phyloP scores from a whole-genome alignment of 2,797 vertebrate species.

The Etheostoma perlongum region DNA sequence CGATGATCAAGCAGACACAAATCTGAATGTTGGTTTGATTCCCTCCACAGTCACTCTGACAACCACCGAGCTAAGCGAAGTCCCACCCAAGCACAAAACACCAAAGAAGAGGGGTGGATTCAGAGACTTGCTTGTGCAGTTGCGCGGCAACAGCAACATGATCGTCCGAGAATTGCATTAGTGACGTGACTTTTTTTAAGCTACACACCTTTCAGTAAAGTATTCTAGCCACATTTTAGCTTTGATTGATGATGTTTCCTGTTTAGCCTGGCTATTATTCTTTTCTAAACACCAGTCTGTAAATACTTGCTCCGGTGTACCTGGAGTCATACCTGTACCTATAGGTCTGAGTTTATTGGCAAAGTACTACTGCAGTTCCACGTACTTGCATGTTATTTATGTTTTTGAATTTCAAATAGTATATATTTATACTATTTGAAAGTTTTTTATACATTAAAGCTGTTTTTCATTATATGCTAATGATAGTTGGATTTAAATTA shows the following conservation, averaged over 20 bases:
- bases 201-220: too few relatives aligned
- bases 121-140: slow-evolving; percentile 63
- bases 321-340: not conserved
- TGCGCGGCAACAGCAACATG: slow-evolving; percentile 58
- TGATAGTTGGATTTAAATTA: not conserved
- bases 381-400: not conserved
- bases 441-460: not conserved
- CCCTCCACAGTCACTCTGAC: not conserved
- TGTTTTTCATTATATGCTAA: not conserved
- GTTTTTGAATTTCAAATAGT: not conserved
- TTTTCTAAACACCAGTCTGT: not conserved
- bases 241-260: not conserved
- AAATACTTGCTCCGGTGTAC: not conserved
- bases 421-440: slow-evolving; percentile 3
- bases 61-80: not conserved
- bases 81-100: not conserved
- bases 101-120: slow-evolving; percentile 36
- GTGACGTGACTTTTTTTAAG: not conserved
- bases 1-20: too few relatives aligned
- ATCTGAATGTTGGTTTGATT: not conserved
- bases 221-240: not conserved
- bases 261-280: not conserved
- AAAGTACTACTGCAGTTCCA: not conserved
- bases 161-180: slow-evolving; percentile 63
- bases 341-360: not conserved